A percentile compares a stretch with the other conserved stretches of the same genome.
These are phyloP conservation scores for Lacerta viridis DNA, from an alignment of 2,797 vertebrate genomes.

Conservation along the genomic window DNA sequence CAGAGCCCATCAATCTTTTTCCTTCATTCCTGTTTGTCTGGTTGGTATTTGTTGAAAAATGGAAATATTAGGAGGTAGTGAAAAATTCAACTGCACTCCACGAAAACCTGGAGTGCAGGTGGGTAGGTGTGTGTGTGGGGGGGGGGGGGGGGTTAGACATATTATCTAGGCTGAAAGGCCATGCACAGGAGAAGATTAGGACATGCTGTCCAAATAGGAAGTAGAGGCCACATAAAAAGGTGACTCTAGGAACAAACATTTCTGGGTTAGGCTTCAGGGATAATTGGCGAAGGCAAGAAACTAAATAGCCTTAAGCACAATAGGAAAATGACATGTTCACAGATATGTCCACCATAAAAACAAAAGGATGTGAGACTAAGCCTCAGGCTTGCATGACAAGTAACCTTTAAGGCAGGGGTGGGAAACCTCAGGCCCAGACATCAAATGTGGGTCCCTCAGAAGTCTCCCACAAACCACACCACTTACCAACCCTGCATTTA, in stretches of 20 bases:
- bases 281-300: neutral
- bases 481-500: too few relatives aligned
- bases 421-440: too few relatives aligned
- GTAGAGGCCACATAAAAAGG: neutral
- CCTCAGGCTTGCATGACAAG: neutral
- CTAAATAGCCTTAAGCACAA: neutral
- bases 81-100: neutral
- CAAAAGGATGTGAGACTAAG: neutral
- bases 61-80: neutral
- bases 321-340: neutral
- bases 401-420: neutral
- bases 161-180: neutral
- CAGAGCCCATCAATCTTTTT: conserved; percentile 20
- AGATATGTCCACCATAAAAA: neutral
- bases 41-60: conserved; percentile 12
- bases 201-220: neutral
- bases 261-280: neutral
- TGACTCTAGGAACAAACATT: neutral
- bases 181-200: neutral
- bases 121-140: too few relatives aligned
- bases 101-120: neutral
- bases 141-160: neutral
- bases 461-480: too few relatives aligned
- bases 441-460: too few relatives aligned
- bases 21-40: conserved; percentile 17